Conservation (phyloP, 37 sponge, comb jelly and placozoan genomes). For the Chondrilla cf. caribensis region DNA sequence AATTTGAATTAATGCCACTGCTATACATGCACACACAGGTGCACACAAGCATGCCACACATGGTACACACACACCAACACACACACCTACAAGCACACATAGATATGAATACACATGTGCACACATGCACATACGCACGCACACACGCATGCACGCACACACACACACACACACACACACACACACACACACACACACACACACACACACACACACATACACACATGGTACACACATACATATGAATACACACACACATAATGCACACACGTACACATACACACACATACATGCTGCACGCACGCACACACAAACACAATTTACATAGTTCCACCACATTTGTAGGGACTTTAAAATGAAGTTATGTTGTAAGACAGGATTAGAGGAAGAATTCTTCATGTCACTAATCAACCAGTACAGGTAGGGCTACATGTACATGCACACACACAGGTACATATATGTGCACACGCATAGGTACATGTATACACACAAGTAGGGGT, state of each 20-base stretch:
- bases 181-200: not conserved
- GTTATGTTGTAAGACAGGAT: not conserved
- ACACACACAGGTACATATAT: too few species aligned
- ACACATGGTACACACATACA: not conserved
- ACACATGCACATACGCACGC: not conserved
- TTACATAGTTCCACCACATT: not conserved
- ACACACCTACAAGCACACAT: not conserved
- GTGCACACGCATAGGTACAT: too few species aligned
- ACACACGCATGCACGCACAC: not conserved
- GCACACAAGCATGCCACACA: not conserved
- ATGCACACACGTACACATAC: too few species aligned
- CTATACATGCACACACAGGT: constrained; percentile 2
- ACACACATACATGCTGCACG: not conserved
- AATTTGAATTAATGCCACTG: too few species aligned
- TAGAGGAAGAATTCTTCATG: not conserved
- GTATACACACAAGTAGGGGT: too few species aligned
- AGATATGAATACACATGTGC: not conserved
- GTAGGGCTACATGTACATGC: too few species aligned
- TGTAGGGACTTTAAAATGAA: not conserved
- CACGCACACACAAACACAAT: too few species aligned
- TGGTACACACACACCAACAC: too few species aligned
- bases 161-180: not conserved
- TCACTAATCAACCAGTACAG: not conserved
- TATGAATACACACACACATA: not conserved
- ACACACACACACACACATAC: constrained; percentile 10